phyloP scores from a whole-genome alignment of 2,797 vertebrate species.

The Mycteria americana region DNA sequence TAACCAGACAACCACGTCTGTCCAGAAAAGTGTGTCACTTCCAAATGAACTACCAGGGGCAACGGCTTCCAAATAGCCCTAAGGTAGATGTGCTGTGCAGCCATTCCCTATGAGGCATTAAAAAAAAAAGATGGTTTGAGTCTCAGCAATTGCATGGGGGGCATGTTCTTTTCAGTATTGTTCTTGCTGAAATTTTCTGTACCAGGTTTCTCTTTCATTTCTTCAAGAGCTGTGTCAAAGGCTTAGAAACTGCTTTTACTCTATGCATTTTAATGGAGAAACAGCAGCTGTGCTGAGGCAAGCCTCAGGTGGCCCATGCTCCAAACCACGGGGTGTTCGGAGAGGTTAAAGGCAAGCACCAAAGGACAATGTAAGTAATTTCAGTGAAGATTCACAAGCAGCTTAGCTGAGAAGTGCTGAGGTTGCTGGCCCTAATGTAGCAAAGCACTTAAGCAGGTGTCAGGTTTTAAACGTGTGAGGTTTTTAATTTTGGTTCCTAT shows the following conservation, averaged over 20 bases:
- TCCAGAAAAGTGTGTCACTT: neutral
- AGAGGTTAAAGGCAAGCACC: neutral
- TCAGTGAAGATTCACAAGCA: neutral
- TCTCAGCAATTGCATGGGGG: neutral
- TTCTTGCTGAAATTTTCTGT: neutral
- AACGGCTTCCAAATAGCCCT: neutral
- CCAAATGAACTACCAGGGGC: neutral
- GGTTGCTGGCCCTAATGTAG: neutral
- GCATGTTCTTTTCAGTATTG: fast-evolving
- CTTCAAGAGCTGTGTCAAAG: neutral
- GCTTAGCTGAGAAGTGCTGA: neutral
- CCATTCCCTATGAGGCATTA: neutral
- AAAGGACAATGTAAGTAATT: neutral
- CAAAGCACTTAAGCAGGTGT: neutral
- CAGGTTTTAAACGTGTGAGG: neutral
- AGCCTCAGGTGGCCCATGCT: neutral
- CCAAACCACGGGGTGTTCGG: neutral
- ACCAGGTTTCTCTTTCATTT: neutral
- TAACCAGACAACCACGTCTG: neutral
- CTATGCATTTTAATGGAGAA: neutral
- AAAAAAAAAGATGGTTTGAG: neutral
- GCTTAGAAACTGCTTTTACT: neutral
- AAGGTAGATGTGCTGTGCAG: neutral
- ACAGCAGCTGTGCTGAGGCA: neutral
- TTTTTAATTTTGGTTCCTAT: neutral